Evolutionary conservation across 2,888 invertebrate genomes (phyloP), one percentile per base, ranked within the genome.

Genomic region (Muschampia plurimacula): DNA sequence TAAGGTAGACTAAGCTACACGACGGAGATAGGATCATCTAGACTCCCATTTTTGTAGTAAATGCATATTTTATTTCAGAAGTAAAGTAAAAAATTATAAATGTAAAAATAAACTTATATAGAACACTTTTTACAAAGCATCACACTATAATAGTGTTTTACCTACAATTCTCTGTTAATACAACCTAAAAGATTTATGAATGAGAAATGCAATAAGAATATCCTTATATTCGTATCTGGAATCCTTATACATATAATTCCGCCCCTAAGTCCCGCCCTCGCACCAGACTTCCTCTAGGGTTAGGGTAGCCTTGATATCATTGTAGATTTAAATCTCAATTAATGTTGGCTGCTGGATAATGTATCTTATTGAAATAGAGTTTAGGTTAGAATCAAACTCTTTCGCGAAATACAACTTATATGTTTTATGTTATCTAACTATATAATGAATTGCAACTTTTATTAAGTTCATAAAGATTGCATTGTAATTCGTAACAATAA

Each of bases 241-340:
- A 57, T 60, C n/a, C 36, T 32, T 62, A 36, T 64, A 70, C 41
- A 63, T 69, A 63, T 55, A 55, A 64, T 44, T 70, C 69, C 69
- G 64, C 69, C 69, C 69, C 69, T 44, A 64, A 64, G 64, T 41
- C 57, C 69, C 69, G 69, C 69, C 69, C 69, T 57, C 69, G 63
- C 55, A 69, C 6, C 63, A 70, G 69, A 64, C 64, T 32, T 64
- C 8, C 69, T 69, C 32, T 64, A 55, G 52, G 60, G 63, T 69
- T 55, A 64, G 69, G 69, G 69, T 57, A 32, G 57, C 57, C 22
- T 68, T 70, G 41, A 64, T 64, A 13, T 64, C 12, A 32, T 59
- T 59, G 59, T 59, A 59, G 59, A 59, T 57, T 57, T 57, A 57
- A 28, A 57, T 57, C 57, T 28, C 28, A 22, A 57, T 2, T 52